Conservation (phyloP, 2,113 vertebrate genomes). For the Collichthys lucidus region DNA sequence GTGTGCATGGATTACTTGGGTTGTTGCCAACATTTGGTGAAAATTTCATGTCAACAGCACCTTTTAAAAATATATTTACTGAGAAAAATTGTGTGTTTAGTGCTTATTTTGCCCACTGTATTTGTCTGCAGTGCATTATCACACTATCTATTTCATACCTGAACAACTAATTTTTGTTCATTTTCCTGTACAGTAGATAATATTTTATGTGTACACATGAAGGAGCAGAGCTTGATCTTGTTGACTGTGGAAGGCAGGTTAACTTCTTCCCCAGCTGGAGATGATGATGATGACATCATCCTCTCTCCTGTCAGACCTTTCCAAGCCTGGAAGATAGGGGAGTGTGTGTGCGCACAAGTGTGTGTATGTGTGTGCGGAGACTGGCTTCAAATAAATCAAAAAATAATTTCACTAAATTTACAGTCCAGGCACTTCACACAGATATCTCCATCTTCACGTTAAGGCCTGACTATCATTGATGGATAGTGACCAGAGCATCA, state of each 20-base stretch:
- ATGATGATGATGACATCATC: slow-evolving; percentile 70
- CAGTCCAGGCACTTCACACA: slow-evolving; percentile 2
- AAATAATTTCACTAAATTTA: background rate
- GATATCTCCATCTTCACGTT: slow-evolving; percentile 15
- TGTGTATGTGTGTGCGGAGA: background rate
- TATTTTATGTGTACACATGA: background rate
- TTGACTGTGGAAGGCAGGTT: slow-evolving; percentile 66
- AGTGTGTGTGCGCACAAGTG: background rate
- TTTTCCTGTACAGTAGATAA: slow-evolving; percentile 12
- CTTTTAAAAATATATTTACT: too few species aligned
- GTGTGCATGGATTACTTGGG: too few species aligned
- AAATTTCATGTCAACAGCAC: too few species aligned
- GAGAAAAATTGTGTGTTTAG: too few species aligned
- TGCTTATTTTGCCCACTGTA: too few species aligned
- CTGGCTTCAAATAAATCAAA: slow-evolving; percentile 25
- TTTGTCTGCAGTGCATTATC: slow-evolving; percentile 17
- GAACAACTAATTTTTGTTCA: background rate
- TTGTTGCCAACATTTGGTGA: too few species aligned
- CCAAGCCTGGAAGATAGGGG: slow-evolving; percentile 26
- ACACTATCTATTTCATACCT: background rate
- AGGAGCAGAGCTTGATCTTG: slow-evolving; percentile 48
- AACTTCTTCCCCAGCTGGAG: slow-evolving; percentile 74
- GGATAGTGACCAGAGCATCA: slow-evolving; percentile 34
- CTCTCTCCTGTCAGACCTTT: slow-evolving; percentile 58
- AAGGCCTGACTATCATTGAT: slow-evolving; percentile 3